Base-by-base conservation (phyloP, 2,888 invertebrate genomes). In the Myathropa florea region DNA sequence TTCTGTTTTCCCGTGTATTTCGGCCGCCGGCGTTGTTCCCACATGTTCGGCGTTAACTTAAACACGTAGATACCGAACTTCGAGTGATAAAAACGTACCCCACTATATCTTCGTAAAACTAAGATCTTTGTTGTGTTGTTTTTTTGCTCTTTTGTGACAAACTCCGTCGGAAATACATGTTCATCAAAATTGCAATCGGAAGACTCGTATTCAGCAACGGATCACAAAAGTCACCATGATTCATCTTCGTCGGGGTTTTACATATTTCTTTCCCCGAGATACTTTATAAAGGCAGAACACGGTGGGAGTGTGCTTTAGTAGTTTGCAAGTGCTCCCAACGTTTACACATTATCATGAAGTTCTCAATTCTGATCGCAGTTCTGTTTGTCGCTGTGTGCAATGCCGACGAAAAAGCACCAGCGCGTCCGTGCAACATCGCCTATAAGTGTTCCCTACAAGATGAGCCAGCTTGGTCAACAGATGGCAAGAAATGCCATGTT, bases 381-480 rank as follows among this genome's bases (percentile, higher is more conserved):
- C 9, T 61, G 18, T 10, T 72, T 0, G 3, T 72, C 0, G 46
- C 21, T n/a, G 0, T 9, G 6, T 18, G 24, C 23, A 18, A 12
- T 28, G n/a, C 46, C 18, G 28, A 7, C 0, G 46, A 60, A 28
- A 21, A 26, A 3, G 24, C 9, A 10, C 18, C 7, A 4, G 14
- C 14, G 4, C 12, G 10, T 14, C 39, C 26, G 3, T 76, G 76
- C 26, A 21, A 28, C 3, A 10, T n/a, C 4, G 59, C 59, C 12
- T 53, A 24, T 21, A 68, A 57, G 21, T 86, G 86, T n/a, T 67
- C 83, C 0, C n/a, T 64, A 3, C 33, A 46, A 28, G 78, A 83
- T 6, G 68, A 60, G 1, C 67, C 64, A 0, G 39, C 26, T 1
- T 83, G 83, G 83, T 21, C 57, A 0, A 68, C 57, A 12, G 68